Evolutionary conservation across 2,888 invertebrate species (phyloP).

Genomic region (Platerodrilus igneus): DNA sequence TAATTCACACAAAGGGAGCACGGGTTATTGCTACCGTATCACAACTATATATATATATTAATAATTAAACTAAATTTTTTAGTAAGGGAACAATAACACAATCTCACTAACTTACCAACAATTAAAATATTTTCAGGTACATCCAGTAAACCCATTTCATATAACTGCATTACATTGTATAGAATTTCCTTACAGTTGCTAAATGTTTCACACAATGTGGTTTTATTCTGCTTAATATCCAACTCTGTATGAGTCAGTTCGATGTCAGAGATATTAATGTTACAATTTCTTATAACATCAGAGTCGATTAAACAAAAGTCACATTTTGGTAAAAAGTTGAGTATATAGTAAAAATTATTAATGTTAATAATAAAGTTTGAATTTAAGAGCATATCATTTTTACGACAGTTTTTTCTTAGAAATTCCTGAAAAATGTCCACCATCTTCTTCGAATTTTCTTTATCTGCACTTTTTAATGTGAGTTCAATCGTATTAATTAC

Average conservation of each 20-base stretch:
- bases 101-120: conserved; percentile 45
- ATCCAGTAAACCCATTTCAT: conserved; percentile 41
- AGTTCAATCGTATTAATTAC: conserved; percentile 52
- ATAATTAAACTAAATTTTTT: no score
- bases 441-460: conserved; percentile 37
- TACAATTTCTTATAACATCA: conserved; percentile 52
- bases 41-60: no score
- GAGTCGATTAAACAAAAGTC: conserved; percentile 52
- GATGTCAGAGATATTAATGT: conserved; percentile 37
- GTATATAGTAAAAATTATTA: conserved; percentile 33
- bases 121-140: conserved; percentile 49
- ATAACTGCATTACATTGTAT: conserved; percentile 37
- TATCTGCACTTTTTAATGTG: conserved; percentile 31
- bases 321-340: conserved; percentile 48
- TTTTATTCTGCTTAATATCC: no score
- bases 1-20: no score
- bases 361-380: conserved; percentile 51
- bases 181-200: conserved; percentile 54
- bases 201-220: conserved; percentile 46
- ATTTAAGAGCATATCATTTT: conserved; percentile 55
- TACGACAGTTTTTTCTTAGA: conserved; percentile 50
- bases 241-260: no score
- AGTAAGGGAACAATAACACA: no score
- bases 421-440: conserved; percentile 52
- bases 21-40: no score